Evolutionary conservation across 2,888 invertebrate genomes (phyloP), one percentile per base, ranked within the genome.

Genomic region (Azorinus chamasolen): DNA sequence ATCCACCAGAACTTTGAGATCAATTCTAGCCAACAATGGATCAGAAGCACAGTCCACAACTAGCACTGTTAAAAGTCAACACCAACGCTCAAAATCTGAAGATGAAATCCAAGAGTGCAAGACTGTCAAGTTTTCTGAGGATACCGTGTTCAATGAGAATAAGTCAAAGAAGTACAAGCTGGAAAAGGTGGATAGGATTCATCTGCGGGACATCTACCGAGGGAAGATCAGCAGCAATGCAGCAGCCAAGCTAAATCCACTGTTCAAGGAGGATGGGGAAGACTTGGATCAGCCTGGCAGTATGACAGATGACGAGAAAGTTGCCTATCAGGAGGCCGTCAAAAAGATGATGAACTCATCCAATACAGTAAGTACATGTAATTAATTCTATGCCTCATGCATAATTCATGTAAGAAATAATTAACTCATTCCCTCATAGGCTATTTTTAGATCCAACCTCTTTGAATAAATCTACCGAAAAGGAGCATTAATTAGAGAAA

Each of bases 111-210:
- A 73, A 12, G 87, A 87, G 69, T 63, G 68, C 4, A 88, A 87
- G 55, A 73, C 75, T 57, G 88, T 88, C 32, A 86, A 85, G 18
- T 88, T 88, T 73, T 82, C 87, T 22, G 63, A 86, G 25, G 87
- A 87, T 58, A 88, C 88, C 18, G 83, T 87, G 27, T 87, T 87
- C 51, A 87, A 87, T 74, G 88, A 87, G 48, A 79, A 83, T 43
- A 87, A 86, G 68, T 72, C 77, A 51, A 85, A 82, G n/a, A 84
- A 84, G 50, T 86, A 83, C 64, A 82, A 81, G 65, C 69, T 83
- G 46, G 87, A 88, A 50, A 82, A 65, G 61, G 69, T 81, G 32
- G 72, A 74, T 14, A 57, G 57, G 43, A 66, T 87, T n/a, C 79
- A 79, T 64, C 62, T 85, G 3, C 68, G 80, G 14, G 83, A 84